A percentile compares a stretch with the other conserved stretches of the same genome.
phyloP scores from a whole-genome alignment of 2,888 invertebrate genomes.

The Andrena fulva region DNA sequence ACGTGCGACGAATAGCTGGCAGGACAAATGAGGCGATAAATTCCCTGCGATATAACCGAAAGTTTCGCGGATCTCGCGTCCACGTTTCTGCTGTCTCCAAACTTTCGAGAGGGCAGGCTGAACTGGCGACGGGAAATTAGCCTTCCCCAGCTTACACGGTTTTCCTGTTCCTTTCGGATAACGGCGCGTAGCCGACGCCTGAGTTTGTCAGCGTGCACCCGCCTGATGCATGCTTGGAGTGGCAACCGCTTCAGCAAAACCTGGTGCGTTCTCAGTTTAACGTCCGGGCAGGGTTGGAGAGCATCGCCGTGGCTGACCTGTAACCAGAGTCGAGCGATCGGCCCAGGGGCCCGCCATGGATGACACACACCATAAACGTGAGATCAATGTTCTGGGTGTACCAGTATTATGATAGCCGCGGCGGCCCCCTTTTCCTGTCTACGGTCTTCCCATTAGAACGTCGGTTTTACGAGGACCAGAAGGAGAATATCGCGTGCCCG shows the following conservation, averaged over 20 bases:
- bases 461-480: conserved; percentile 80
- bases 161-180: not conserved
- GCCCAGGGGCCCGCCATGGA: conserved; percentile 42
- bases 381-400: conserved; percentile 78
- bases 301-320: not conserved
- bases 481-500: conserved; percentile 81
- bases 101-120: conserved; percentile 12
- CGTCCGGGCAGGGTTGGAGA: not conserved
- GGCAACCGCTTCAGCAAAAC: too few species aligned
- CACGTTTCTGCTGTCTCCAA: conserved; percentile 45
- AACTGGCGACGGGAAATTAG: conserved; percentile 17
- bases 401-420: conserved; percentile 81
- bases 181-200: not conserved
- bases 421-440: conserved; percentile 80
- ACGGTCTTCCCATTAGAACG: conserved; percentile 79
- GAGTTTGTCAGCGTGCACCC: too few species aligned
- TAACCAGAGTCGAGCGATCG: conserved; percentile 59
- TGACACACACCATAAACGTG: conserved; percentile 68
- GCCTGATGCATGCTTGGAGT: too few species aligned
- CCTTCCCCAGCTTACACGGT: not conserved
- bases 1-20: conserved; percentile 80
- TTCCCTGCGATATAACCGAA: conserved; percentile 70
- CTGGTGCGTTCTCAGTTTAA: not conserved
- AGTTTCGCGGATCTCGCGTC: conserved; percentile 64
- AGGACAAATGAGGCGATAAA: conserved; percentile 73